Base-by-base conservation (phyloP, 2,888 invertebrate genomes). In the Drosophila mercatorum region DNA sequence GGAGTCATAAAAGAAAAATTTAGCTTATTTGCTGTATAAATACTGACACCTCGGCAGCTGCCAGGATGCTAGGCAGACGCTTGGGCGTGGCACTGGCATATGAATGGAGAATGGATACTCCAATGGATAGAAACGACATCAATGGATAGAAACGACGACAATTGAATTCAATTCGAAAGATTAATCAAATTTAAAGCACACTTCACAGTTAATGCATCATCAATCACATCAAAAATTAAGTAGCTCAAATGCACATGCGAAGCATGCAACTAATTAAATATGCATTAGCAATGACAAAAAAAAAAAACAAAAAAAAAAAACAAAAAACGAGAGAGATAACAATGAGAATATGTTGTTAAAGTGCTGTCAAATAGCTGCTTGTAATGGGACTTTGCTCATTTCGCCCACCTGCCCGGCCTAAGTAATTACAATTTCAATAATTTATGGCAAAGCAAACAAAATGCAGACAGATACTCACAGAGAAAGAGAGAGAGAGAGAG, bases 401-500 rank as follows among this genome's bases (percentile, higher is more conserved):
- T 79, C 66, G 43, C 59, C 56, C 44, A 63, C 40, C 41, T 58
- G 70, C 40, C 58, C 55, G 80, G 73, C 80, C 80, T 78, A 86
- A 81, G 83, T 89, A 86, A 89, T 89, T 89, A 83, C 63, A 75
- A 80, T 80, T 86, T 89, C 80, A 89, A 88, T 88, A 88, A 89
- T 88, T 89, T 81, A 89, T 85, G 53, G 72, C 66, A 83, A 73
- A 81, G 72, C 69, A 83, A 78, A 81, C 76, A 77, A 53, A 40
- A 40, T 40, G 26, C 28, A 43, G 47, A 41, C 40, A 57, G 47
- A 67, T 51, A 59, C 56, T 11, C 2, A 22, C 5, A 12, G 11
- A 22, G 5, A 17, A 3, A 17, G 44, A 2, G 44, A 11, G 26
- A 6, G 46, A 12, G 44, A 6, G 11, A 11, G 22, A 11, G 44